Evolutionary conservation across 2,888 invertebrate genomes (phyloP).

Genomic region (Andrena flavipes): DNA sequence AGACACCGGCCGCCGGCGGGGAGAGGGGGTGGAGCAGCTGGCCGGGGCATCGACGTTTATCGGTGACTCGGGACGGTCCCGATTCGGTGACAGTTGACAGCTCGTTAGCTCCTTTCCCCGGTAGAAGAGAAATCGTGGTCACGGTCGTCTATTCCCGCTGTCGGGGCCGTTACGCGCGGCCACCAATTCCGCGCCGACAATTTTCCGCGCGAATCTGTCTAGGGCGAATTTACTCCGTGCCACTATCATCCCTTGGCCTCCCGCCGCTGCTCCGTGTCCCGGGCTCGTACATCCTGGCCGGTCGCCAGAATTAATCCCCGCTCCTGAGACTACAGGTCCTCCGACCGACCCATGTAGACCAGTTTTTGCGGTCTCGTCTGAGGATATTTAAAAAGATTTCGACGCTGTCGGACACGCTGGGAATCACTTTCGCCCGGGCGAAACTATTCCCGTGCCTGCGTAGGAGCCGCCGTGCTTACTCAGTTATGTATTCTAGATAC

Average conservation of each 20-base stretch:
- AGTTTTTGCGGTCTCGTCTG: conserved; percentile 36
- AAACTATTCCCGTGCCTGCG: background rate
- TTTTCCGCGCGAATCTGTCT: conserved; percentile 63
- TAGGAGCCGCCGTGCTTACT: too few species aligned
- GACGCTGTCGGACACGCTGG: conserved; percentile 9
- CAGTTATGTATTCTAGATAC: too few species aligned
- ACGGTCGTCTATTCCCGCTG: conserved; percentile 53
- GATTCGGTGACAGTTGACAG: conserved; percentile 74
- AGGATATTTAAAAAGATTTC: conserved; percentile 43
- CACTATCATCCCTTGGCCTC: conserved; percentile 27
- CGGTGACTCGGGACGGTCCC: conserved; percentile 42
- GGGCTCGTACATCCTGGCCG: conserved; percentile 62
- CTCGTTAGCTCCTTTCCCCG: conserved; percentile 74
- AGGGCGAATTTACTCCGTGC: conserved; percentile 32
- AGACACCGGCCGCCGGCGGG: background rate
- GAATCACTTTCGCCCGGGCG: conserved; percentile 40
- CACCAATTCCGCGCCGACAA: conserved; percentile 53
- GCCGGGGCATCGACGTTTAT: conserved; percentile 39
- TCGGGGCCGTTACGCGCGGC: conserved; percentile 27
- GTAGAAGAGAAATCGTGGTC: conserved; percentile 63
- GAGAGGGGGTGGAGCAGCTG: too few species aligned
- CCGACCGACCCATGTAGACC: conserved; percentile 24
- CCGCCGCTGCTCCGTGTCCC: conserved; percentile 46
- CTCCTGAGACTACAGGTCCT: conserved; percentile 40
- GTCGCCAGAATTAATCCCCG: conserved; percentile 75